Evolutionary conservation across 2,797 vertebrate species (phyloP).

Genomic region (Psittacula echo): DNA sequence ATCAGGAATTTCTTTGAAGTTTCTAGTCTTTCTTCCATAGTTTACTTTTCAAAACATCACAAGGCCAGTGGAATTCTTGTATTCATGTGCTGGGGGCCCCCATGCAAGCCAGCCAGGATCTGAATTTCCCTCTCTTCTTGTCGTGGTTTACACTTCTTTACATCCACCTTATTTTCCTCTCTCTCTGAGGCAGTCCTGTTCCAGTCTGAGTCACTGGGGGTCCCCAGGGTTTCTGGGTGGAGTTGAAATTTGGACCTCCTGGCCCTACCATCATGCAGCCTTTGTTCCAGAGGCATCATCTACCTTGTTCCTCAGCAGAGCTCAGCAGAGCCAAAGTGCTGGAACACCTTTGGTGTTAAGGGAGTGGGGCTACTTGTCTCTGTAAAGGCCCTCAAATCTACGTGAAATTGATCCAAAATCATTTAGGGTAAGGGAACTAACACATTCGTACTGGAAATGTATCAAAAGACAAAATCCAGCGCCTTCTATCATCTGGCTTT

Average conservation of each 20-base stretch:
- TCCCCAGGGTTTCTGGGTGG: background rate
- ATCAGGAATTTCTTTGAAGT: slow-evolving; percentile 73
- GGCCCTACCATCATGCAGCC: background rate
- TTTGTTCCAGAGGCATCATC: background rate
- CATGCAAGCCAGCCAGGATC: slow-evolving; percentile 31
- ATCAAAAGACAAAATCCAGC: slow-evolving; percentile 40
- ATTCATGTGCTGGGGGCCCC: slow-evolving; percentile 49
- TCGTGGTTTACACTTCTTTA: background rate
- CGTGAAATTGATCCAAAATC: slow-evolving; percentile 7
- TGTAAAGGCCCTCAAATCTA: background rate
- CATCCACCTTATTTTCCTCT: slow-evolving; percentile 8
- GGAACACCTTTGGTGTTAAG: background rate
- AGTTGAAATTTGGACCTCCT: background rate
- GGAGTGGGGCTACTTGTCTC: background rate
- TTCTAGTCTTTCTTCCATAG: slow-evolving; percentile 58
- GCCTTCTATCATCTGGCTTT: slow-evolving; percentile 29
- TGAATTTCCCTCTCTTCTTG: slow-evolving; percentile 20
- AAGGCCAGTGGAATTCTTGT: slow-evolving; percentile 59
- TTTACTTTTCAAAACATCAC: slow-evolving; percentile 74
- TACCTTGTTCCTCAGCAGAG: background rate
- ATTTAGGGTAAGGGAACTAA: slow-evolving; percentile 5
- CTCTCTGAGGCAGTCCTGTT: background rate
- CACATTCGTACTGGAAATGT: slow-evolving; percentile 36
- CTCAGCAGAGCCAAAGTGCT: rapidly evolving
- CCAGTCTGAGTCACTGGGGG: background rate